Percentiles rank a stretch among this genome's conserved stretches.
Evolutionary conservation across 2,113 vertebrate genomes (phyloP).

Genomic region (Tamias sibiricus): DNA sequence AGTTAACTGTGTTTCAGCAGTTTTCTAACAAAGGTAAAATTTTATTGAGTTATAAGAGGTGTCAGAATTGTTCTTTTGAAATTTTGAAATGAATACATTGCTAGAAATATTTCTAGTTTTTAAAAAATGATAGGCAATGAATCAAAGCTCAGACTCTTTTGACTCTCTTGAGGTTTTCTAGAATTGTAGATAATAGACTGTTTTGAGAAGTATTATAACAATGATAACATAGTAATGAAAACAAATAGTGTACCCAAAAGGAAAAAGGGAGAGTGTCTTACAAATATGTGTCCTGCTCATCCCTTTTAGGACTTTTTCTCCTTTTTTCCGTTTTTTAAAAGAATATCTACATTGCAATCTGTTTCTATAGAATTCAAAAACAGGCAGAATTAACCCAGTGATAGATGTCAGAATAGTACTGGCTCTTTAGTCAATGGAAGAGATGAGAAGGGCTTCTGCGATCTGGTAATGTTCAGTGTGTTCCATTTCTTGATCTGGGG

Average conservation of each 20-base stretch:
- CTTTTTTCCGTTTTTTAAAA: not conserved
- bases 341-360: not conserved
- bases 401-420: not conserved
- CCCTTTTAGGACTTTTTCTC: not conserved
- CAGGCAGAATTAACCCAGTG: not conserved
- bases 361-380: not conserved
- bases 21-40: slow-evolving; percentile 48
- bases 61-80: not conserved
- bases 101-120: slow-evolving; percentile 9
- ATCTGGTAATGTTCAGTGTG: not conserved
- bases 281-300: not conserved
- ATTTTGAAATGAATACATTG: not conserved
- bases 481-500: not conserved
- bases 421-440: not conserved
- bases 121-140: slow-evolving; percentile 8
- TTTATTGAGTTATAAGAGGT: not conserved
- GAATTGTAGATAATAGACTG: not conserved
- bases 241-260: not conserved
- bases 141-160: not conserved
- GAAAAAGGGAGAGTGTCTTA: not conserved
- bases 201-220: not conserved
- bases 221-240: not conserved
- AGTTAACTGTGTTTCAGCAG: too few relatives aligned
- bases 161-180: not conserved
- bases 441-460: not conserved